Percentiles rank a stretch among this genome's conserved stretches.
Evolutionary conservation across 2,888 invertebrate species (phyloP).

Genomic region (Lasioglossum villosulum): DNA sequence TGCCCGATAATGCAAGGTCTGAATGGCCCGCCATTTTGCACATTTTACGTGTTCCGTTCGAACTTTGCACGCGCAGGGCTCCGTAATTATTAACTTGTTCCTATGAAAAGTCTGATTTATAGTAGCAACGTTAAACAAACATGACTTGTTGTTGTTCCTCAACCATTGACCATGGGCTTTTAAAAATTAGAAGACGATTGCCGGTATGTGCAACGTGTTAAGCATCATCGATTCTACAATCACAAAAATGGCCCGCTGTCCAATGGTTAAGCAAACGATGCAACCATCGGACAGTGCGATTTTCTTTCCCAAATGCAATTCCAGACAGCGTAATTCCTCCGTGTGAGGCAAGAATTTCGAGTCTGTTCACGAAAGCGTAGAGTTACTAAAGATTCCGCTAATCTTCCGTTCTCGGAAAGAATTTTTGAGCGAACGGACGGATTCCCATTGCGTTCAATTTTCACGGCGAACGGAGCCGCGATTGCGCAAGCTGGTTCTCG

Average conservation of each 20-base stretch:
- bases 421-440: background rate
- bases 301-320: background rate
- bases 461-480: background rate
- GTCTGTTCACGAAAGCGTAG: conserved; percentile 46
- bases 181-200: no score
- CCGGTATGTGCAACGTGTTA: background rate
- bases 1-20: background rate
- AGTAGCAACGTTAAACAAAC: no score
- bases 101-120: no score
- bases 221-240: background rate
- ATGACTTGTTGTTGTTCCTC: no score
- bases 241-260: background rate
- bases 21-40: background rate
- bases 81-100: background rate
- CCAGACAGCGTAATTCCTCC: background rate
- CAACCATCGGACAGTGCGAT: background rate
- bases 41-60: background rate
- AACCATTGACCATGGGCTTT: no score
- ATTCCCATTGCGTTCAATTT: conserved; percentile 20
- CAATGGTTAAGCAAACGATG: background rate
- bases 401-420: conserved; percentile 1
- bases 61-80: background rate
- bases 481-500: conserved; percentile 10
- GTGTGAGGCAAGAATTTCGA: conserved; percentile 20
- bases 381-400: background rate